Percentiles rank a stretch among this genome's conserved stretches.
Evolutionary conservation across 2,113 vertebrate species (phyloP).

Genomic region (Syngnathus floridae): DNA sequence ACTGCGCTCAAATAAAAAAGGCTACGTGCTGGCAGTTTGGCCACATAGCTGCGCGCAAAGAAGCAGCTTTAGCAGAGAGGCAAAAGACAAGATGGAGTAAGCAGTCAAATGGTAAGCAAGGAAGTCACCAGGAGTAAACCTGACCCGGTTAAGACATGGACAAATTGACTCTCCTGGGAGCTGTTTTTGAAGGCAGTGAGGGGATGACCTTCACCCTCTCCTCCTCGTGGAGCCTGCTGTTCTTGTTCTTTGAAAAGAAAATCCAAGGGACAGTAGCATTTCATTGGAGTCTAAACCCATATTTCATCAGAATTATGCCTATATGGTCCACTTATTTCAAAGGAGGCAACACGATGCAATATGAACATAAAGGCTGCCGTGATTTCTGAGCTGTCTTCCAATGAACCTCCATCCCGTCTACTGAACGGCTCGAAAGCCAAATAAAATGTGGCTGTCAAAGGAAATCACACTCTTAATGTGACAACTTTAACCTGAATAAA

Average conservation of each 20-base stretch:
- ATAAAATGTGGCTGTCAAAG: slow-evolving; percentile 43
- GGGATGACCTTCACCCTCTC: slow-evolving; percentile 41
- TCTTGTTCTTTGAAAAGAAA: slow-evolving; percentile 24
- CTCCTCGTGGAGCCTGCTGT: slow-evolving; percentile 28
- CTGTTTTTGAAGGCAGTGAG: slow-evolving; percentile 29
- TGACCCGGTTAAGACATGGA: slow-evolving; percentile 30
- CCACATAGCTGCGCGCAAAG: slow-evolving; percentile 73
- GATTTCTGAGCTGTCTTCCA: slow-evolving; percentile 56
- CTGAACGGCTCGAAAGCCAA: slow-evolving; percentile 53
- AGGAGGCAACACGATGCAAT: slow-evolving; percentile 21
- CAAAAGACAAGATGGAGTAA: slow-evolving; percentile 30
- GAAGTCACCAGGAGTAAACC: background rate
- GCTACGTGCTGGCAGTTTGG: slow-evolving; percentile 75
- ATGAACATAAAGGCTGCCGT: background rate
- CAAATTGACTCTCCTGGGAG: slow-evolving; percentile 37
- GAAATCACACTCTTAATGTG: slow-evolving; percentile 51
- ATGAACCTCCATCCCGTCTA: slow-evolving; percentile 24
- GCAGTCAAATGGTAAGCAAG: slow-evolving; percentile 11
- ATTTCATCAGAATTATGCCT: slow-evolving; percentile 8
- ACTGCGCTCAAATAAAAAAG: slow-evolving; percentile 83
- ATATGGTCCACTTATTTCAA: background rate
- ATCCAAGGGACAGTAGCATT: slow-evolving; percentile 49
- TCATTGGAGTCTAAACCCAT: slow-evolving; percentile 35
- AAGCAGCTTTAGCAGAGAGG: slow-evolving; percentile 29
- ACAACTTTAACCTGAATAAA: slow-evolving; percentile 44